Evolutionary conservation across 2,113 vertebrate genomes (phyloP).

Genomic region (Peromyscus maniculatus): DNA sequence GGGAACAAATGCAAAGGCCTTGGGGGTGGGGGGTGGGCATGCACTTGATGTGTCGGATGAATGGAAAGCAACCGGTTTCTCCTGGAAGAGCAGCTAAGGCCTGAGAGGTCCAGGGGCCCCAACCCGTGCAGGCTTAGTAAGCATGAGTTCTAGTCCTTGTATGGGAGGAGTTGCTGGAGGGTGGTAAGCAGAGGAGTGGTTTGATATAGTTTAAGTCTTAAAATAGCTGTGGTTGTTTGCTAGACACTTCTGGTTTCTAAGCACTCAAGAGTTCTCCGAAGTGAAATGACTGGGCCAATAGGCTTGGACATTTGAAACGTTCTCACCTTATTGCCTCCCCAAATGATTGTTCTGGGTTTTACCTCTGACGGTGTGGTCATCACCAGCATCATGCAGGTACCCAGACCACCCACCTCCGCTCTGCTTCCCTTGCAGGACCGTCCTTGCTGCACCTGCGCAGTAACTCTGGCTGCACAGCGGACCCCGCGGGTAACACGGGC

Average conservation of each 20-base stretch:
- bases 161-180: neutral
- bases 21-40: neutral
- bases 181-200: neutral
- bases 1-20: neutral
- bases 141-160: neutral
- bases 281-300: neutral
- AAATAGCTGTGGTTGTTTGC: neutral
- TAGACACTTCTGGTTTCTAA: neutral
- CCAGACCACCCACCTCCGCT: neutral
- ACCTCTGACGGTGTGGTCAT: fast-evolving
- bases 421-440: constrained; percentile 53
- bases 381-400: neutral
- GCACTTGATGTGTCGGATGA: neutral
- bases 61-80: neutral
- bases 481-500: constrained; percentile 34
- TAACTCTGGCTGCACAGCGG: constrained; percentile 76
- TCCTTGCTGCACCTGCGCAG: neutral
- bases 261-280: neutral
- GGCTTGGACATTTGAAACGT: neutral
- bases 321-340: neutral
- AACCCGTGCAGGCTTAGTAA: neutral
- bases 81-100: neutral
- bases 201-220: neutral
- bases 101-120: neutral
- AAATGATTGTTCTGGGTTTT: neutral